Conservation (phyloP, 1,140 invertebrate species). For the Paracyclopina nana region DNA sequence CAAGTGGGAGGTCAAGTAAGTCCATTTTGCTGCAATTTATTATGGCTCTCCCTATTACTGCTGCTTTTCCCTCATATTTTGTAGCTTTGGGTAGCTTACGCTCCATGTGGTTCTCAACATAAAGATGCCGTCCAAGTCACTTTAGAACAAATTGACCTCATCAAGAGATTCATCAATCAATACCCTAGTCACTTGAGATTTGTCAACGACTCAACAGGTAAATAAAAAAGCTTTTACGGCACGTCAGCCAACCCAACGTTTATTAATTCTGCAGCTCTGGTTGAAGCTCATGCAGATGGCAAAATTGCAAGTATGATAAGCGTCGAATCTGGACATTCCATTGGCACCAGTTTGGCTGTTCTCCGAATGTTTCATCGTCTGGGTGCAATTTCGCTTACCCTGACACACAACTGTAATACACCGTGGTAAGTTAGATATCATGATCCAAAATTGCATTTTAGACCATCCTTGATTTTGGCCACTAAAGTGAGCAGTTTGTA, state of each 20-base stretch:
- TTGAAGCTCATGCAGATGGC: slow-evolving; percentile 24
- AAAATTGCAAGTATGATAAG: slow-evolving; percentile 32
- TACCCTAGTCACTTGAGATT: slow-evolving; percentile 43
- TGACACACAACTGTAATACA: slow-evolving; percentile 66
- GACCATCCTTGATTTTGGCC: neutral
- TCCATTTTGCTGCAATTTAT: no score
- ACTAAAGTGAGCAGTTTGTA: neutral
- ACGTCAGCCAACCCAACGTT: neutral
- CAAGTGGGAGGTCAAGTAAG: slow-evolving; percentile 10
- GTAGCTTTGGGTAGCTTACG: slow-evolving; percentile 31
- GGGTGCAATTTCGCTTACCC: slow-evolving; percentile 56
- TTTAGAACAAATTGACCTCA: slow-evolving; percentile 29
- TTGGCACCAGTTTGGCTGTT: slow-evolving; percentile 57
- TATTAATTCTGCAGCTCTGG: slow-evolving; percentile 25
- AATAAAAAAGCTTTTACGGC: neutral
- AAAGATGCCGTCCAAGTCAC: slow-evolving; percentile 27
- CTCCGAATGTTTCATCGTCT: slow-evolving; percentile 56
- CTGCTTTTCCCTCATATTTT: no score
- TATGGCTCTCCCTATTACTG: no score
- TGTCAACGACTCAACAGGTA: slow-evolving; percentile 39
- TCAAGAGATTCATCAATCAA: slow-evolving; percentile 22
- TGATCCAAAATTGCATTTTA: neutral
- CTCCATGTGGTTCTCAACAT: slow-evolving; percentile 25
- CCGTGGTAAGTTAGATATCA: slow-evolving; percentile 39
- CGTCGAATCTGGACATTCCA: slow-evolving; percentile 48